phyloP scores from a whole-genome alignment of 1,140 invertebrate species.

The Nomia melanderi region DNA sequence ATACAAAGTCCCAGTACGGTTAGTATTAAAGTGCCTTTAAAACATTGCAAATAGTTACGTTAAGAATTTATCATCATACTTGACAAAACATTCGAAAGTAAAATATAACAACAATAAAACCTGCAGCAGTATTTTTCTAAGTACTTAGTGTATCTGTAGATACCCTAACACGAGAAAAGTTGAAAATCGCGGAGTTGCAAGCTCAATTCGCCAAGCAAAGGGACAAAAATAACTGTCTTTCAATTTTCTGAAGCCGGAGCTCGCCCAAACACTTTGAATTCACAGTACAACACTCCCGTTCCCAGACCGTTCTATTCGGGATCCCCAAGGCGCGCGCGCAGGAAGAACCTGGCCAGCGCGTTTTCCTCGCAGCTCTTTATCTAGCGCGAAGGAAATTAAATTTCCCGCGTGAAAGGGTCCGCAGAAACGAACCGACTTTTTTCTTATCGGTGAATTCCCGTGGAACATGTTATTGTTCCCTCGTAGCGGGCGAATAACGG shows the following conservation, averaged over 20 bases:
- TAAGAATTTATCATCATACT: no score
- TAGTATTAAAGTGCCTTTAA: no score
- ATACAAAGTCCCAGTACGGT: no score
- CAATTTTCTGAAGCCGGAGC: constrained; percentile 1
- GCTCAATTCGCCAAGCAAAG: no score
- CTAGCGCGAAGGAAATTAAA: constrained; percentile 35
- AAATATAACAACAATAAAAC: no score
- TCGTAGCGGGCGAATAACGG: constrained; percentile 1
- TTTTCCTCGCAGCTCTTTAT: constrained; percentile 23
- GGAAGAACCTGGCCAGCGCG: neutral
- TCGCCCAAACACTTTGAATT: neutral
- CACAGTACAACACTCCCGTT: constrained; percentile 11
- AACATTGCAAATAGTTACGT: no score
- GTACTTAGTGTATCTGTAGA: no score
- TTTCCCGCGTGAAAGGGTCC: constrained; percentile 24
- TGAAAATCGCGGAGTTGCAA: no score
- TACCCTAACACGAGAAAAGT: no score
- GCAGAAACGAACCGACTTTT: constrained; percentile 10
- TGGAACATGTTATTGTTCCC: constrained; percentile 32
- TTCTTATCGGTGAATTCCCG: constrained; percentile 18
- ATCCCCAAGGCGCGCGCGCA: neutral
- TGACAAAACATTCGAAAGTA: no score
- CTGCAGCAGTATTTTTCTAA: no score
- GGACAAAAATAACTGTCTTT: no score
- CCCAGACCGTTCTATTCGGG: neutral